These are phyloP conservation scores for Eutolmus rufibarbis DNA, from an alignment of 2,888 invertebrate species.

Conservation along the genomic window DNA sequence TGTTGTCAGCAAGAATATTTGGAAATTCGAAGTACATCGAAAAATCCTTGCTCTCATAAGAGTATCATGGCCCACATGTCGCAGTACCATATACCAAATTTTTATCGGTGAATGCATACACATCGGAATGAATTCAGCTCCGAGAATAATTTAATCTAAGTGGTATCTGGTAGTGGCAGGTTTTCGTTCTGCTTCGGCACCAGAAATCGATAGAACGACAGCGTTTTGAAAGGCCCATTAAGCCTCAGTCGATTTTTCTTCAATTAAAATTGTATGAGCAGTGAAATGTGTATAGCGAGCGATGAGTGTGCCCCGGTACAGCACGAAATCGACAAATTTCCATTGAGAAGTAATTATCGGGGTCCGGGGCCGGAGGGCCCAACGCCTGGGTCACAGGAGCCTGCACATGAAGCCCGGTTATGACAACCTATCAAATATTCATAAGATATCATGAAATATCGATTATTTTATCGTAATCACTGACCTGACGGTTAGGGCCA, in stretches of 20 bases:
- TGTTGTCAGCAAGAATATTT: not conserved
- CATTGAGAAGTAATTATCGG: not conserved
- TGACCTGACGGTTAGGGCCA: not conserved
- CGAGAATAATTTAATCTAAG: not conserved
- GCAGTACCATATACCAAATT: not conserved
- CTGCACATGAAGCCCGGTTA: not conserved
- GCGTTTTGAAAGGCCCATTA: not conserved
- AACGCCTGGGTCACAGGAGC: not conserved
- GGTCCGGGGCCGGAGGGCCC: not conserved
- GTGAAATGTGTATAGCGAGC: not conserved
- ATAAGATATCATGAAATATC: not conserved
- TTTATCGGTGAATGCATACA: not conserved
- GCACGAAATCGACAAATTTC: not conserved
- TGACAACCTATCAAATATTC: slow-evolving; percentile 6
- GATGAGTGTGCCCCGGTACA: not conserved
- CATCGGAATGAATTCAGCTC: not conserved
- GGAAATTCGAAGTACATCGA: not conserved
- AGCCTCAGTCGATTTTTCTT: not conserved
- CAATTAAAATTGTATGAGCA: not conserved
- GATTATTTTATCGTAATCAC: not conserved
- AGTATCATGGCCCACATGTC: not conserved
- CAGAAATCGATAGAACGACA: not conserved
- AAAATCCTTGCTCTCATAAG: not conserved
- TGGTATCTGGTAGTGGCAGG: not conserved
- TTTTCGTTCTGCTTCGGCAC: not conserved